Percentiles rank a stretch among this genome's conserved stretches.
Evolutionary conservation across 2,888 invertebrate species (phyloP).

Genomic region (Tetramorium bicarinatum): DNA sequence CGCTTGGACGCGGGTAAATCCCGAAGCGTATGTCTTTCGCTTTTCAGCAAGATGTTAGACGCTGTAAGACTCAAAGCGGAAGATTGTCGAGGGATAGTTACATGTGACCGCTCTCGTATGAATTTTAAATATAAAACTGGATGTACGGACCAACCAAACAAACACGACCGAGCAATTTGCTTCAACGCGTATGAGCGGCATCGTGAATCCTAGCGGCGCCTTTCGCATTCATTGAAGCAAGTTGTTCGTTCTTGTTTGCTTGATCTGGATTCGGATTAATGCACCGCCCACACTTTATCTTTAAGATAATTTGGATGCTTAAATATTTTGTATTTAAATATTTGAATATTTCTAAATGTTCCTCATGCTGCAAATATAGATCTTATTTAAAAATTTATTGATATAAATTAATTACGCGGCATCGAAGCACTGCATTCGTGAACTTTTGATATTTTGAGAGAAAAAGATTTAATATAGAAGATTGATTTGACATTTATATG

Average conservation of each 20-base stretch:
- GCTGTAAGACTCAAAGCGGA: not conserved
- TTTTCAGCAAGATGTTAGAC: slow-evolving; percentile 26
- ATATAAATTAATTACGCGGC: not conserved
- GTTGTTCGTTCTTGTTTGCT: not conserved
- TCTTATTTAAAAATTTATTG: not conserved
- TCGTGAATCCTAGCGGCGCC: not conserved
- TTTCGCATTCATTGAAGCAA: not conserved
- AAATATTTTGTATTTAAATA: not conserved
- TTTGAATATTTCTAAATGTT: not conserved
- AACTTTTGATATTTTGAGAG: not conserved
- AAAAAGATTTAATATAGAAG: slow-evolving; percentile 1
- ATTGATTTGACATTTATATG: not conserved
- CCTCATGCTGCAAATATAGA: no score
- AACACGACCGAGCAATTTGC: not conserved
- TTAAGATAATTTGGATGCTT: not conserved
- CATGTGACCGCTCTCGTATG: not conserved
- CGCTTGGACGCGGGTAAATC: not conserved
- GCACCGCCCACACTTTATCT: not conserved
- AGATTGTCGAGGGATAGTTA: slow-evolving; percentile 2
- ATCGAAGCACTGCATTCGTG: not conserved
- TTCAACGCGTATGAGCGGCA: not conserved
- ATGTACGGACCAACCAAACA: not conserved
- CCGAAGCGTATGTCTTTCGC: slow-evolving; percentile 9
- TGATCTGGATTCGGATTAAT: not conserved
- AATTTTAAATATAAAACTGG: slow-evolving; percentile 3